phyloP scores from a whole-genome alignment of 2,113 vertebrate genomes.

The Bothrops jararaca region DNA sequence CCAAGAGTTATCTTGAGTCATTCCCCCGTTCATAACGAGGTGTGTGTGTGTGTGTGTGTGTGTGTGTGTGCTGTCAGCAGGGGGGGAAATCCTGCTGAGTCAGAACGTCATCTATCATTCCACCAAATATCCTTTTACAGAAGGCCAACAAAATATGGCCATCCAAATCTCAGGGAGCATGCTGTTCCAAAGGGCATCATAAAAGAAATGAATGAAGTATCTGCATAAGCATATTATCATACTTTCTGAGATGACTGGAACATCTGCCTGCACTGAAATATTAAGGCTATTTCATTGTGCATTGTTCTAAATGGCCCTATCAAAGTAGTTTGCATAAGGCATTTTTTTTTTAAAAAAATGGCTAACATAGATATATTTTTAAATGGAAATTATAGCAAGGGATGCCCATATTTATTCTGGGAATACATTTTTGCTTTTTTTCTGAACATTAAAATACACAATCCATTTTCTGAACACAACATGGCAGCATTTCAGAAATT shows the following conservation, averaged over 20 bases:
- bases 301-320: not conserved
- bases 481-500: slow-evolving; percentile 40
- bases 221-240: not conserved
- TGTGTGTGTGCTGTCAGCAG: not conserved
- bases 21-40: not conserved
- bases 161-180: not conserved
- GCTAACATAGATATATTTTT: not conserved
- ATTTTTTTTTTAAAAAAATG: not conserved
- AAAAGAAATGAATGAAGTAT: not conserved
- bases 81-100: not conserved
- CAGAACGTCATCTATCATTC: not conserved
- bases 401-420: not conserved
- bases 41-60: not conserved
- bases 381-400: not conserved
- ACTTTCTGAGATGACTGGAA: not conserved
- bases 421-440: not conserved
- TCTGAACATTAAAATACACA: slow-evolving; percentile 1
- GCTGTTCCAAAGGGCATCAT: not conserved
- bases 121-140: not conserved
- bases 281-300: not conserved
- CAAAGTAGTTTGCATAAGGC: not conserved
- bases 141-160: not conserved
- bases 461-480: slow-evolving; percentile 12
- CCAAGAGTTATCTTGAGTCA: not conserved
- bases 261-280: not conserved